Conservation (phyloP, 2,797 vertebrate genomes). For the Eupleurogrammus muticus region DNA sequence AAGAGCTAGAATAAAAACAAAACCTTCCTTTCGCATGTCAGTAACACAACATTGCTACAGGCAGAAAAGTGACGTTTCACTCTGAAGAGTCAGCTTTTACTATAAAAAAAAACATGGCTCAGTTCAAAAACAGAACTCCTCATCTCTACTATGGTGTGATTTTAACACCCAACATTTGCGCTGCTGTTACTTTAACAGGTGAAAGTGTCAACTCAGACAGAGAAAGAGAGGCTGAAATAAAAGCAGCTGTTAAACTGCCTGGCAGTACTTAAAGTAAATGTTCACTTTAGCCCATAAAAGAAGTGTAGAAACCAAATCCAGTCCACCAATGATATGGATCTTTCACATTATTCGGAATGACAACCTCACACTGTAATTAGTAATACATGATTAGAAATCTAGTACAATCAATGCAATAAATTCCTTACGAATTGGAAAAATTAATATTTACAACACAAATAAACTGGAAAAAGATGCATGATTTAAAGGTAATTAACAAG, state of each 20-base stretch:
- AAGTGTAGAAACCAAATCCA: slow-evolving; percentile 25
- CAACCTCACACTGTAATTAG: slow-evolving; percentile 21
- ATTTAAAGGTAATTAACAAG: too few relatives aligned
- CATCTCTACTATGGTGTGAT: too few relatives aligned
- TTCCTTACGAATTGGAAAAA: background rate
- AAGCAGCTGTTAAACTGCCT: slow-evolving; percentile 55
- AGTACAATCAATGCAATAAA: too few relatives aligned
- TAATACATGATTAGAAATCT: slow-evolving; percentile 10
- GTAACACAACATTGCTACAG: too few relatives aligned
- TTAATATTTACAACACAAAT: background rate
- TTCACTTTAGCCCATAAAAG: slow-evolving; percentile 42
- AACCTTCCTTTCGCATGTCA: background rate
- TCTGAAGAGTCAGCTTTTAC: too few relatives aligned
- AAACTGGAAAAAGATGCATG: background rate
- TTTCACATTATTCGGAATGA: slow-evolving; percentile 25
- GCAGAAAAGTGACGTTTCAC: too few relatives aligned
- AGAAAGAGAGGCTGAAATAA: slow-evolving; percentile 35
- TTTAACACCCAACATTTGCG: slow-evolving; percentile 19
- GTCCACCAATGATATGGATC: slow-evolving; percentile 25
- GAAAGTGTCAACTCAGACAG: slow-evolving; percentile 31
- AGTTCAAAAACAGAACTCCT: too few relatives aligned
- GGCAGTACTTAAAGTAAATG: slow-evolving; percentile 32
- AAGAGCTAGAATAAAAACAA: slow-evolving; percentile 9
- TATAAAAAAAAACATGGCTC: too few relatives aligned
- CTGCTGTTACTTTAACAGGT: slow-evolving; percentile 27